Conservation (phyloP, 2,113 vertebrate genomes). For the Xenopus borealis region DNA sequence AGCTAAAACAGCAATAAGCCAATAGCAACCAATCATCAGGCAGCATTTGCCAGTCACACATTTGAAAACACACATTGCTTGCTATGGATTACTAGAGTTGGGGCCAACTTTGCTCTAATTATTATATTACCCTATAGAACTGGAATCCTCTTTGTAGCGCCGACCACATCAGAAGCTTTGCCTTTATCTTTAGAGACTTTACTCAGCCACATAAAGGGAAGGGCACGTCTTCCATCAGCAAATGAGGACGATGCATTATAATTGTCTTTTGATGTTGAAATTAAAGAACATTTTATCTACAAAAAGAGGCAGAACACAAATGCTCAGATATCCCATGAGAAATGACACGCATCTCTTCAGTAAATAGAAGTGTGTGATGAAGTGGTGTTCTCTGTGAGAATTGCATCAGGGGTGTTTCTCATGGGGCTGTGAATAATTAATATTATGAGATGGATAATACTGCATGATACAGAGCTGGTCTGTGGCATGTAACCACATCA, state of each 20-base stretch:
- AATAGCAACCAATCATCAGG: too few relatives aligned
- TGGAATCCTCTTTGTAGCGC: background rate
- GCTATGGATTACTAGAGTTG: too few relatives aligned
- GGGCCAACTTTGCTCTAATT: too few relatives aligned
- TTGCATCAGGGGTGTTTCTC: background rate
- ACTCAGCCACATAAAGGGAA: background rate
- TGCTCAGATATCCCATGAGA: conserved; percentile 9
- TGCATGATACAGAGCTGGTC: conserved; percentile 4
- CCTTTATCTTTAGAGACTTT: background rate
- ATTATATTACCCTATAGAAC: too few relatives aligned
- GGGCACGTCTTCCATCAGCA: background rate
- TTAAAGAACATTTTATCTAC: conserved; percentile 19
- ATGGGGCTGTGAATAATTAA: conserved; percentile 34
- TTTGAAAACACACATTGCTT: too few relatives aligned
- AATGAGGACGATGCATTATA: background rate
- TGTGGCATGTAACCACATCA: conserved; percentile 18
- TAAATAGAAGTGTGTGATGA: conserved; percentile 18
- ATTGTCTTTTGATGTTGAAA: conserved; percentile 14
- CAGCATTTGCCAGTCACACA: too few relatives aligned
- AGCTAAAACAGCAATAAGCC: too few relatives aligned
- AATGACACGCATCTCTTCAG: conserved; percentile 5
- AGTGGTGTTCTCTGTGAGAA: conserved; percentile 25
- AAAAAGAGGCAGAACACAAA: conserved; percentile 1
- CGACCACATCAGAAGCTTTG: background rate
- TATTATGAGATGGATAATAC: conserved; percentile 10